phyloP scores from a whole-genome alignment of 2,113 vertebrate genomes.

The Toxotes jaculatrix region DNA sequence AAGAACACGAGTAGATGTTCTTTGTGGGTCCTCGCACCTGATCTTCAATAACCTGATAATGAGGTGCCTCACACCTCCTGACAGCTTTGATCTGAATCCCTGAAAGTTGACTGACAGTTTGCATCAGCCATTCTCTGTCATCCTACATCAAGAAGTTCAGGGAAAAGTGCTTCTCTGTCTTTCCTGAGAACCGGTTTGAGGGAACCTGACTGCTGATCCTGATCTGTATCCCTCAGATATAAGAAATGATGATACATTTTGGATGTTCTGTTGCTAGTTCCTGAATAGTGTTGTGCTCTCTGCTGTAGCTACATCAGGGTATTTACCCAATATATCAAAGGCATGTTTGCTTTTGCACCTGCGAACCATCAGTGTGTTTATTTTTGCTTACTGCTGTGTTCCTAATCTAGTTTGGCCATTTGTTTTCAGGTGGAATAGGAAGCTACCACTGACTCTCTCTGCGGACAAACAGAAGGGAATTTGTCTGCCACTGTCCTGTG shows the following conservation, averaged over 20 bases:
- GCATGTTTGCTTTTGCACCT: conserved; percentile 45
- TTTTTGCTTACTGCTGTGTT: conserved; percentile 36
- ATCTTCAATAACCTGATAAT: conserved; percentile 15
- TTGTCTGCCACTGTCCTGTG: conserved; percentile 48
- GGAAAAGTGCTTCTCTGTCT: conserved; percentile 7
- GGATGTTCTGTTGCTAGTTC: conserved; percentile 5
- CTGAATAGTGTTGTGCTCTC: conserved; percentile 6
- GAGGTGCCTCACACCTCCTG: conserved; percentile 7
- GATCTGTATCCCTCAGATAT: conserved; percentile 8
- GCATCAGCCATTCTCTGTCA: conserved; percentile 53
- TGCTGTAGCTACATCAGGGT: conserved; percentile 5
- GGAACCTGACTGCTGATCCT: neutral
- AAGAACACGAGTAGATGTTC: neutral
- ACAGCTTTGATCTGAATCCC: conserved; percentile 38
- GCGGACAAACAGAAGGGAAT: conserved; percentile 37
- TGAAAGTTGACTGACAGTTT: conserved; percentile 18
- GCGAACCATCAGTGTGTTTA: conserved; percentile 42
- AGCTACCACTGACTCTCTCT: conserved; percentile 9
- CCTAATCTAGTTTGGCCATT: conserved; percentile 42
- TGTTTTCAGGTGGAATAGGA: conserved; percentile 43
- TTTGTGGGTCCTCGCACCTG: conserved; percentile 14
- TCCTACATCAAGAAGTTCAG: conserved; percentile 28
- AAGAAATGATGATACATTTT: neutral
- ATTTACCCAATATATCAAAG: conserved; percentile 46
- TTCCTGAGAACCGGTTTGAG: conserved; percentile 11